Conservation (phyloP, 2,888 invertebrate genomes). For the Orthonevra nobilis region DNA sequence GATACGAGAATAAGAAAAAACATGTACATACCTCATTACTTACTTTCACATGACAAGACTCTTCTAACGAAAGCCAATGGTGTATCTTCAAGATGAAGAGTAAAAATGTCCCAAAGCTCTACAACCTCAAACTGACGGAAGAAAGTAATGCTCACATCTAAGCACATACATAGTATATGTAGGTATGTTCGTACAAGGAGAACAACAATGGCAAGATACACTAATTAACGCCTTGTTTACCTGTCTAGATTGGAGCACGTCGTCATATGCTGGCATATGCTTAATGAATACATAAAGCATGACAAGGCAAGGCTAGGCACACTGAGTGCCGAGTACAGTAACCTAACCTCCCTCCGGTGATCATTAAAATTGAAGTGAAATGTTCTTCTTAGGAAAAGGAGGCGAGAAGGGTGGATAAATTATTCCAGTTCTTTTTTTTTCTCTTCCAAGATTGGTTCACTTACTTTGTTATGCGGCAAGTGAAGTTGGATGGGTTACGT, state of each 20-base stretch:
- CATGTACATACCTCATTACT: no score
- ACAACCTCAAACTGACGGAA: no score
- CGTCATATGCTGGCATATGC: slow-evolving; percentile 52
- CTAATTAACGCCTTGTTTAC: slow-evolving; percentile 70
- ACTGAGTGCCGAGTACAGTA: slow-evolving; percentile 46
- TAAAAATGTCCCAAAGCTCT: slow-evolving; percentile 12
- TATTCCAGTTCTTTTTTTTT: slow-evolving; percentile 5
- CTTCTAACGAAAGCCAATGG: no score
- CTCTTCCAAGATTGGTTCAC: slow-evolving; percentile 38
- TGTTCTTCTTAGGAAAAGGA: no score
- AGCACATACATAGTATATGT: slow-evolving; percentile 6
- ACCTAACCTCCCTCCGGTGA: slow-evolving; percentile 60
- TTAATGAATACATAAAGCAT: slow-evolving; percentile 67
- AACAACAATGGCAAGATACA: slow-evolving; percentile 58
- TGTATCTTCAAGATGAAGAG: slow-evolving; percentile 7
- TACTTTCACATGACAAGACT: no score
- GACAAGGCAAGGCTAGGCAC: slow-evolving; percentile 28
- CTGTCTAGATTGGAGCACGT: slow-evolving; percentile 68
- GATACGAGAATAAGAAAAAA: no score
- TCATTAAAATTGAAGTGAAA: slow-evolving; percentile 69
- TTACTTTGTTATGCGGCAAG: slow-evolving; percentile 45
- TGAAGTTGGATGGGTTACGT: slow-evolving; percentile 14
- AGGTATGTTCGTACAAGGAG: no score
- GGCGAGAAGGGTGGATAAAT: neutral
- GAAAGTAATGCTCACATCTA: neutral